These are phyloP conservation scores for Cylindroiulus punctatus DNA, from an alignment of 2,888 invertebrate species.

Conservation along the genomic window DNA sequence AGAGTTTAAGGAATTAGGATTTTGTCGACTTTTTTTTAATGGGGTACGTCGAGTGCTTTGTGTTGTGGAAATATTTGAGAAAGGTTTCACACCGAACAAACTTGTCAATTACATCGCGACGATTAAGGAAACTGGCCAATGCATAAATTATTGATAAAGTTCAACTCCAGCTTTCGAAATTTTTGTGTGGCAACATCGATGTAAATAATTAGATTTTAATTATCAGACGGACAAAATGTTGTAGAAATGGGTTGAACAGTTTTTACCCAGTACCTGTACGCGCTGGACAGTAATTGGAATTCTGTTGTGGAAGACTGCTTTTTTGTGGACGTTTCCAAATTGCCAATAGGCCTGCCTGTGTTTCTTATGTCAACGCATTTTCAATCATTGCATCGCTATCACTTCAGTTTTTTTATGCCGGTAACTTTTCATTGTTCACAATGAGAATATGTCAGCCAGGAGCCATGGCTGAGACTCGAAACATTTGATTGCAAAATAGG, in stretches of 20 bases:
- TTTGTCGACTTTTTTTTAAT: background rate
- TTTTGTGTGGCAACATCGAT: background rate
- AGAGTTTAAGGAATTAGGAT: background rate
- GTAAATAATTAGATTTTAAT: slow-evolving; percentile 31
- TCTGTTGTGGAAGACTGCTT: background rate
- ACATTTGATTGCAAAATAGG: background rate
- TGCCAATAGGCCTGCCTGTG: background rate
- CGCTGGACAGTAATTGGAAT: slow-evolving; percentile 10
- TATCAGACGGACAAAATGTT: slow-evolving; percentile 13
- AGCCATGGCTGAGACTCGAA: background rate
- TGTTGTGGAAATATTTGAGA: background rate
- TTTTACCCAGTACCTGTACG: background rate
- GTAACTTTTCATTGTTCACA: background rate
- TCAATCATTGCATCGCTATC: slow-evolving; percentile 12
- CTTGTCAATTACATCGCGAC: background rate
- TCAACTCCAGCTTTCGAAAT: background rate
- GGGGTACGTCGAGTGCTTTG: background rate
- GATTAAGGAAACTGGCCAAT: background rate
- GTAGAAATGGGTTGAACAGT: background rate
- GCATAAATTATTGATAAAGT: slow-evolving; percentile 38
- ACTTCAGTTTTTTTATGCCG: background rate
- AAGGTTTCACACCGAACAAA: background rate
- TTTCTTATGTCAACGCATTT: slow-evolving; percentile 23
- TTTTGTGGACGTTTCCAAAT: background rate
- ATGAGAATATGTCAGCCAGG: background rate